A percentile compares a stretch with the other conserved stretches of the same genome.
Conservation (phyloP, 2,797 vertebrate genomes). For the Syngnathus acus region DNA sequence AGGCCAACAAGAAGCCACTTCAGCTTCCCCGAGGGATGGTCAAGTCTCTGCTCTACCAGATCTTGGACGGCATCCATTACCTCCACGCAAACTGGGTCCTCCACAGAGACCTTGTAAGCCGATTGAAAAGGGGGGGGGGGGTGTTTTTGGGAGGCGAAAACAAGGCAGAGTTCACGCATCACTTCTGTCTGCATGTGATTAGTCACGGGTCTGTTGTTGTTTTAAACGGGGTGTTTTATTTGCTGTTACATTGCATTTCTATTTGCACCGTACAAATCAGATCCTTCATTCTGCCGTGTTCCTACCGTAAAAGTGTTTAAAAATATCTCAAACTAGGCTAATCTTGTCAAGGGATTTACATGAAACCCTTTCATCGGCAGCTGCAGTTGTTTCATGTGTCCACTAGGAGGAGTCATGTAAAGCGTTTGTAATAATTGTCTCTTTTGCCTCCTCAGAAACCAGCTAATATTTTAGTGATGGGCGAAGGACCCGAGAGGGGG, state of each 20-base stretch:
- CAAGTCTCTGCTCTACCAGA: constrained; percentile 99
- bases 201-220: constrained; percentile 1
- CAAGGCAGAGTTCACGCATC: constrained; percentile 1
- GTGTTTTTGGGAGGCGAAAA: constrained; percentile 2
- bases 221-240: not conserved
- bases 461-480: constrained; percentile 99
- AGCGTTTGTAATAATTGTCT: not conserved
- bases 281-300: not conserved
- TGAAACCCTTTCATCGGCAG: not conserved
- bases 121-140: constrained; percentile 9
- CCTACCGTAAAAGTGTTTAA: not conserved
- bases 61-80: constrained; percentile 99
- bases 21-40: constrained; percentile 99
- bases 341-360: constrained; percentile 6
- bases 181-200: constrained; percentile 9
- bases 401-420: constrained; percentile 52
- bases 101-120: constrained; percentile 98
- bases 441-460: constrained; percentile 82
- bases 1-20: constrained; percentile 99
- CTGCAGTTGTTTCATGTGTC: constrained; percentile 12
- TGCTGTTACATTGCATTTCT: not conserved
- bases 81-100: constrained; percentile 99
- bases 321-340: constrained; percentile 4
- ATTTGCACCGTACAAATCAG: not conserved
- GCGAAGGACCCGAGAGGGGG: constrained; percentile 98